These are phyloP conservation scores for Diarsia brunnea DNA, from an alignment of 2,888 invertebrate species.

Conservation along the genomic window DNA sequence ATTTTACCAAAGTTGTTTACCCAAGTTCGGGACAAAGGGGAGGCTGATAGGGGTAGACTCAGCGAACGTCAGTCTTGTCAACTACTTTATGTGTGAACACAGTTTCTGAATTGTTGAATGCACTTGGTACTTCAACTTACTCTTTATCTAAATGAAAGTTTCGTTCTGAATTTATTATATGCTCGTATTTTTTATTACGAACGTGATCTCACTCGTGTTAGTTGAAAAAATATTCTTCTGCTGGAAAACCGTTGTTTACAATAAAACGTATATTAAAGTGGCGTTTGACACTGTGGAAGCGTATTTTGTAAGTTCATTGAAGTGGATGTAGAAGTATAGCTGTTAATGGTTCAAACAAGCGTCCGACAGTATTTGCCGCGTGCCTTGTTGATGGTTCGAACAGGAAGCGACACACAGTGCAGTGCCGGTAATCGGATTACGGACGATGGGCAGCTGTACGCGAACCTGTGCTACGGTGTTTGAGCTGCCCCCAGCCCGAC, in stretches of 20 bases:
- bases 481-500: constrained; percentile 60
- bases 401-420: constrained; percentile 63
- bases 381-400: constrained; percentile 60
- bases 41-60: constrained; percentile 56
- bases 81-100: constrained; percentile 56
- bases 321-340: constrained; percentile 35
- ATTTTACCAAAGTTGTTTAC: constrained; percentile 54
- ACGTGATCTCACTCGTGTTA: too few species aligned
- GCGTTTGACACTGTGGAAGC: not conserved
- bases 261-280: not conserved
- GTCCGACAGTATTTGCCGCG: constrained; percentile 59
- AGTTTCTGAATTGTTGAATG: constrained; percentile 59
- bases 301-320: constrained; percentile 17
- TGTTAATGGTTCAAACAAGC: constrained; percentile 61
- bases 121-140: constrained; percentile 48
- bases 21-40: constrained; percentile 48
- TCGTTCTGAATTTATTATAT: constrained; percentile 20
- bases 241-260: not conserved
- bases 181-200: constrained; percentile 21
- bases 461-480: constrained; percentile 63
- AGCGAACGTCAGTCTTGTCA: constrained; percentile 55
- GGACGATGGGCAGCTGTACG: constrained; percentile 73
- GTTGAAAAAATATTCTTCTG: not conserved
- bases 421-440: constrained; percentile 74
- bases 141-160: constrained; percentile 47